Evolutionary conservation across 2,113 vertebrate genomes (phyloP).

Genomic region (Rhegmatorhina hoffmannsi): DNA sequence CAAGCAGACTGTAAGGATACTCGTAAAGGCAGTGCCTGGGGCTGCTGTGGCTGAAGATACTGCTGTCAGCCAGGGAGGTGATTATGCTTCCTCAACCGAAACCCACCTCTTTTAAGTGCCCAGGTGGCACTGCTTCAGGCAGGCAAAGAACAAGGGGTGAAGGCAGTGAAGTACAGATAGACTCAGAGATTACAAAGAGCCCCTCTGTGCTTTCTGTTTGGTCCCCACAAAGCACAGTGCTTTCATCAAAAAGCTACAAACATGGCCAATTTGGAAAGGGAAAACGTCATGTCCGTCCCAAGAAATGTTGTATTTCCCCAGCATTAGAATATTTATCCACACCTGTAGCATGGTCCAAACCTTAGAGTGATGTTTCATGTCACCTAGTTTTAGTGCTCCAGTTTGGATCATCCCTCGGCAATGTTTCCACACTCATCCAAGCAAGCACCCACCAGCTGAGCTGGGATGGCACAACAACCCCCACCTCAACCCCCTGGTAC

Average conservation of each 20-base stretch:
- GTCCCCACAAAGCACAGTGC: neutral
- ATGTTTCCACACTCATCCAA: neutral
- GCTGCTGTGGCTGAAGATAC: neutral
- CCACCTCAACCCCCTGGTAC: too few species aligned
- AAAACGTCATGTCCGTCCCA: neutral
- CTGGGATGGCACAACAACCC: neutral
- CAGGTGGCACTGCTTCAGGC: neutral
- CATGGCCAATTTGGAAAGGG: neutral
- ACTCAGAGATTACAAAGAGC: neutral
- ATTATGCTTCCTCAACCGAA: neutral
- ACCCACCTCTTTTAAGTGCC: neutral
- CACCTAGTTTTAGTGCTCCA: neutral
- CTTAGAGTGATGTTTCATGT: neutral
- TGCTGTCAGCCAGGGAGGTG: neutral
- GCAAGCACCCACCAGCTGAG: neutral
- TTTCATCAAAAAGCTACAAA: neutral
- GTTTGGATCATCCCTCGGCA: neutral
- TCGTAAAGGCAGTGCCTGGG: neutral
- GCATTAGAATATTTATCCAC: neutral
- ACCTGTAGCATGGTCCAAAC: neutral
- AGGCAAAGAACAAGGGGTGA: accelerated
- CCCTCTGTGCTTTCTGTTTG: accelerated
- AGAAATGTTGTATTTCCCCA: neutral
- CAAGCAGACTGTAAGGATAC: neutral
- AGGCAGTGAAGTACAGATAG: accelerated